Evolutionary conservation across 1,140 invertebrate species (phyloP), one percentile per base, ranked within the genome.

Genomic region (Platyura marginata): DNA sequence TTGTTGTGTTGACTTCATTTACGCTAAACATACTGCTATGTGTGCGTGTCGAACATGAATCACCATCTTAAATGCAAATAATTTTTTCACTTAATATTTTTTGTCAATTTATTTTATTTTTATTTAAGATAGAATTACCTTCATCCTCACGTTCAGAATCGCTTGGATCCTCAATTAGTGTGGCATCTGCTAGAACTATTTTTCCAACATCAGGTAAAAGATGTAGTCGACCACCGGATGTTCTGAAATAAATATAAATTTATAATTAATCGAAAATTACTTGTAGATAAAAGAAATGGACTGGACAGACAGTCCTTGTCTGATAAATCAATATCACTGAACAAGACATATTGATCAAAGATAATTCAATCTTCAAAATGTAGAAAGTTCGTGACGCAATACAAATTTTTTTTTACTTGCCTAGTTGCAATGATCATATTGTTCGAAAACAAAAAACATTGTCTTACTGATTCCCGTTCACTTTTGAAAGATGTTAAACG

Each of bases 391-490:
- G 13, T 29, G 25, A 6, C 15, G 34, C 16, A 36, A 18, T 15
- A 36, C 34, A 36, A 36, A n/a, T 36, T 38, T 40, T 40, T 13
- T 3, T 55, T 53, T 3, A 51, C 56, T 51, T 62, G 74, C 59
- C 77, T 67, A 16, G 75, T 86, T 2, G 83, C 80, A 15, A 88
- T 63, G 47, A 89, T 75, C 44, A 88, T 64, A 62, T 88, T 82
- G 69, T 88, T 85, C 8, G 81, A 83, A 58, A 89, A 89, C 9
- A 89, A 68, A 53, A 83, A 88, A 47, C 83, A 85, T 56, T 88
- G 82, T 9, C 84, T 66, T 3, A 83, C 56, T 3, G 70, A 65
- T 57, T 85, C 81, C 54, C 81, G 84, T 56, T 83, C 74, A 23
- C 69, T 70, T 56, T 73, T 77, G 48, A 76, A 76, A 19, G 67